Evolutionary conservation across 2,888 invertebrate genomes (phyloP).

Genomic region (Tupiocoris notatus): DNA sequence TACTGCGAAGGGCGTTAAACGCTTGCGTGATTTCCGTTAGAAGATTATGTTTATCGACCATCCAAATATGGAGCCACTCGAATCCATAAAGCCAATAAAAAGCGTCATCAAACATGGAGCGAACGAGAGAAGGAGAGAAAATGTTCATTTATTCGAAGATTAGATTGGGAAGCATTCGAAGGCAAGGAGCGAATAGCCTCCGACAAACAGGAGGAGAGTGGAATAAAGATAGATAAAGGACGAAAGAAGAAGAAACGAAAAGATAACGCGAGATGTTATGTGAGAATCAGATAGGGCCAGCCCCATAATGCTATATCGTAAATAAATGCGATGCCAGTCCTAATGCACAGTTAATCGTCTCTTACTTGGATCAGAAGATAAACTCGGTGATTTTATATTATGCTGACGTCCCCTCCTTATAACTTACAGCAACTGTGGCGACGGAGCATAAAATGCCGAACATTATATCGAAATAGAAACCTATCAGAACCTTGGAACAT

Average conservation of each 20-base stretch:
- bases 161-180: conserved; percentile 17
- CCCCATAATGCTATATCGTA: conserved; percentile 33
- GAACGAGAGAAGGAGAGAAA: background rate
- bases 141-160: conserved; percentile 3
- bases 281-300: conserved; percentile 35
- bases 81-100: background rate
- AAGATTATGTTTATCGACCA: no score
- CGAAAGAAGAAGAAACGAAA: conserved; percentile 9
- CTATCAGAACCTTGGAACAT: conserved; percentile 23
- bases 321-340: conserved; percentile 37
- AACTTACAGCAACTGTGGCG: conserved; percentile 32
- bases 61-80: no score
- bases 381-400: conserved; percentile 41
- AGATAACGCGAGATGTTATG: conserved; percentile 37
- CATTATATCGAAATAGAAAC: conserved; percentile 35
- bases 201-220: conserved; percentile 21
- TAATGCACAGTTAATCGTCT: conserved; percentile 43
- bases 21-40: no score
- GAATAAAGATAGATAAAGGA: conserved; percentile 9
- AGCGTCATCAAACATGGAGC: conserved; percentile 1
- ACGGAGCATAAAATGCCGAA: conserved; percentile 32
- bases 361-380: conserved; percentile 27
- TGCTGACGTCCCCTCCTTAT: conserved; percentile 36
- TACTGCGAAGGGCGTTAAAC: no score
- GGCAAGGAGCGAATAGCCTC: background rate